Conservation (phyloP, 2,888 invertebrate genomes). For the Rhagonycha fulva region DNA sequence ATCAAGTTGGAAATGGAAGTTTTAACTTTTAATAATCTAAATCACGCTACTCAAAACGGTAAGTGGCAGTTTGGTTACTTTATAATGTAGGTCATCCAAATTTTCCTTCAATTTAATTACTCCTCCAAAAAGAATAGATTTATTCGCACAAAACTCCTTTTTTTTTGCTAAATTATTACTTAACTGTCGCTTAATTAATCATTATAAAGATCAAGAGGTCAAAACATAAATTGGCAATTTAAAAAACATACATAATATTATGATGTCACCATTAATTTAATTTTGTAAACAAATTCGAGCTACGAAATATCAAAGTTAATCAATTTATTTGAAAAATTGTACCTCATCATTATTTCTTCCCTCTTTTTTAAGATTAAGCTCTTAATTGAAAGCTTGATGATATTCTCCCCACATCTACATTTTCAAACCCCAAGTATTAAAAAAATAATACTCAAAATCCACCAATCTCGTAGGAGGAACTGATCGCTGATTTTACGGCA, state of each 20-base stretch:
- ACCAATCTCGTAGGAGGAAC: not conserved
- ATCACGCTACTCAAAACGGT: conserved; percentile 50
- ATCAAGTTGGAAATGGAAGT: conserved; percentile 44
- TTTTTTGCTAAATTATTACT: not conserved
- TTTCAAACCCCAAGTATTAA: not conserved
- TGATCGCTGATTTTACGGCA: not conserved
- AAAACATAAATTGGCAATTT: conserved; percentile 2
- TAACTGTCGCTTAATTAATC: not conserved
- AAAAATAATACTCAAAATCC: not conserved
- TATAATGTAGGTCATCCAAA: not conserved
- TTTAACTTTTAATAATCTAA: conserved; percentile 45
- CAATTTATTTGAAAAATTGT: not conserved
- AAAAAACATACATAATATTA: not conserved
- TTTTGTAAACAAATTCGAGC: not conserved
- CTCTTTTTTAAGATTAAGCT: not conserved
- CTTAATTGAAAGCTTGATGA: not conserved
- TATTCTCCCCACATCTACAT: not conserved
- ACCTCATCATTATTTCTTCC: not conserved
- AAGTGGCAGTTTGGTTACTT: conserved; percentile 30
- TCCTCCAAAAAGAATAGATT: not conserved
- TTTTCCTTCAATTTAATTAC: not conserved
- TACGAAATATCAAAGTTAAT: not conserved
- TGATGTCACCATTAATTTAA: not conserved
- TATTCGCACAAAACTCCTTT: not conserved
- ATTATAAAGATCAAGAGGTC: not conserved